phyloP scores from a whole-genome alignment of 2,888 invertebrate genomes.

The Schizotus pectinicornis region DNA sequence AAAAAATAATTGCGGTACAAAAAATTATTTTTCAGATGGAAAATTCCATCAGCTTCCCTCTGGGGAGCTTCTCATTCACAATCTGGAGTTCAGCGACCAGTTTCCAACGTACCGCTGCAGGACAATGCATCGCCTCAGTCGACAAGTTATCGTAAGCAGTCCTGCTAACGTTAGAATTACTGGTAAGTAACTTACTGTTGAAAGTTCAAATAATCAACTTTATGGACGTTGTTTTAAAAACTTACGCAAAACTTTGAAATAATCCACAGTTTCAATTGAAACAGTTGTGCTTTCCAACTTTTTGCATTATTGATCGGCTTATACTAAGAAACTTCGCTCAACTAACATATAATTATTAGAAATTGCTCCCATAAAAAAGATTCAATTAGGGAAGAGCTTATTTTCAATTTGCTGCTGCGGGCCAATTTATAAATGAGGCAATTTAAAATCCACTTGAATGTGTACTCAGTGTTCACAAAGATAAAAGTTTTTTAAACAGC shows the following conservation, averaged over 20 bases:
- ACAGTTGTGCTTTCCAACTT: no score
- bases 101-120: constrained; percentile 74
- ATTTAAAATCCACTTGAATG: constrained; percentile 26
- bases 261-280: no score
- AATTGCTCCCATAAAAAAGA: not conserved
- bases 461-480: constrained; percentile 20
- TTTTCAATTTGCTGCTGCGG: not conserved
- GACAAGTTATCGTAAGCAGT: constrained; percentile 73
- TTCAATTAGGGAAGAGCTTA: not conserved
- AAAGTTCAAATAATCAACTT: not conserved
- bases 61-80: constrained; percentile 76
- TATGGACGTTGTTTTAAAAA: not conserved
- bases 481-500: constrained; percentile 11
- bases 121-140: constrained; percentile 75
- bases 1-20: not conserved
- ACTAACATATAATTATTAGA: no score
- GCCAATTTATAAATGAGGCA: constrained; percentile 26
- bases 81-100: constrained; percentile 76
- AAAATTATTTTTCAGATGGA: constrained; percentile 63
- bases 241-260: not conserved
- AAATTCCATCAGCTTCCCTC: constrained; percentile 78
- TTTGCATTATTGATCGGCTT: no score
- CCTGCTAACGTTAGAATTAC: constrained; percentile 73
- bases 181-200: constrained; percentile 61
- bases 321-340: no score